A percentile compares a stretch with the other conserved stretches of the same genome.
Evolutionary conservation across 2,797 vertebrate species (phyloP).

Genomic region (Schizopygopsis pylzovi): DNA sequence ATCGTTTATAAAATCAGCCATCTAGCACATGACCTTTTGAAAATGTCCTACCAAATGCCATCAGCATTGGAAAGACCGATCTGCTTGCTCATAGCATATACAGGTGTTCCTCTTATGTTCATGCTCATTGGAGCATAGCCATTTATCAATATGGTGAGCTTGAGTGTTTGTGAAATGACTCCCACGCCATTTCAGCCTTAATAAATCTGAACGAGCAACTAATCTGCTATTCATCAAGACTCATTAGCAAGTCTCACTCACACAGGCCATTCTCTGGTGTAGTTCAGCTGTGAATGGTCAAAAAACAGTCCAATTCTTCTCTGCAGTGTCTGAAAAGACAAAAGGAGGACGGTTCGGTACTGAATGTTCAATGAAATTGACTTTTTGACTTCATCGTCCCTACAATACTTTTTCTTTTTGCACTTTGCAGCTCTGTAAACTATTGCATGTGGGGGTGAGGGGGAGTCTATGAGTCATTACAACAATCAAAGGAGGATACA

Average conservation of each 20-base stretch:
- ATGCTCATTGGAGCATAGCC: conserved; percentile 11
- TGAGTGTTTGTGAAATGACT: conserved; percentile 53
- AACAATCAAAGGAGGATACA: no score
- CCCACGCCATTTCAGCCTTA: conserved; percentile 34
- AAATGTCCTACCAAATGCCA: conserved; percentile 12
- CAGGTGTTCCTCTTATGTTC: not conserved
- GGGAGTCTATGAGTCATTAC: no score
- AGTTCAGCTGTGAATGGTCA: conserved; percentile 19
- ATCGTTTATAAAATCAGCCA: not conserved
- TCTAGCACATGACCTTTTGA: not conserved
- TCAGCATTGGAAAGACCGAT: not conserved
- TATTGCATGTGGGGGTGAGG: not conserved
- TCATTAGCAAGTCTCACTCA: conserved; percentile 48
- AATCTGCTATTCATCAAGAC: conserved; percentile 58
- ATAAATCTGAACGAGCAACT: conserved; percentile 55
- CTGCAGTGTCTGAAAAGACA: not conserved
- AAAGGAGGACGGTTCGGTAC: not conserved
- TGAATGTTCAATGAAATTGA: not conserved
- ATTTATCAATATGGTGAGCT: conserved; percentile 47
- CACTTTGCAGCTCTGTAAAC: not conserved
- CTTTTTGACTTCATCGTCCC: not conserved
- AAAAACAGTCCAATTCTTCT: not conserved
- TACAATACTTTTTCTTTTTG: not conserved
- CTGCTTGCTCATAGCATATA: not conserved
- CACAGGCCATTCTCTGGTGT: not conserved